phyloP scores from a whole-genome alignment of 1,140 invertebrate genomes.

The Dreissena polymorpha region DNA sequence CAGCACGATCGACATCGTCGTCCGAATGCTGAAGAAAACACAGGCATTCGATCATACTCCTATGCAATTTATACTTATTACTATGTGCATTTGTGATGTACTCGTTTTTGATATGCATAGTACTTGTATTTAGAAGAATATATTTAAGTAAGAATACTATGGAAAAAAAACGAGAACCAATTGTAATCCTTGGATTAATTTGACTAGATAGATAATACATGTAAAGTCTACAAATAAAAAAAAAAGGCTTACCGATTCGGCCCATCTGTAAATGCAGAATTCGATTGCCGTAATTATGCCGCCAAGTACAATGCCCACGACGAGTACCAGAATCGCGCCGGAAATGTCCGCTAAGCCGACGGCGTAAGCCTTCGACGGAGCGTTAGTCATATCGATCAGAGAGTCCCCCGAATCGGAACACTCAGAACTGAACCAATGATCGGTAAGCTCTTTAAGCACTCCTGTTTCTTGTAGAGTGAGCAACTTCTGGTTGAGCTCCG shows the following conservation, averaged over 20 bases:
- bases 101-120: no score
- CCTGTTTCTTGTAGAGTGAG: slow-evolving; percentile 58
- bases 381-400: background rate
- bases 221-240: no score
- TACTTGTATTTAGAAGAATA: no score
- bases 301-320: slow-evolving; percentile 60
- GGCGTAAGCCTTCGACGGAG: slow-evolving; percentile 30
- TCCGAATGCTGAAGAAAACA: background rate
- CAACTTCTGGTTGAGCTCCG: slow-evolving; percentile 50
- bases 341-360: slow-evolving; percentile 66
- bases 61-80: no score
- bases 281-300: slow-evolving; percentile 59
- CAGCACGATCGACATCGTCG: background rate
- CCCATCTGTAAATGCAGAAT: slow-evolving; percentile 61
- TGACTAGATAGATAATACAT: no score
- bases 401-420: slow-evolving; percentile 53
- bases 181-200: no score
- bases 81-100: no score
- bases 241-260: slow-evolving; percentile 55
- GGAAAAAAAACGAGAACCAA: no score
- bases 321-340: slow-evolving; percentile 65
- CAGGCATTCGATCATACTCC: no score
- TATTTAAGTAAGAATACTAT: no score
- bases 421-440: slow-evolving; percentile 60
- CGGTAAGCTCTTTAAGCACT: slow-evolving; percentile 52